Percentiles rank a stretch among this genome's conserved stretches.
phyloP scores from a whole-genome alignment of 2,797 vertebrate genomes.

The Dryobates pubescens region DNA sequence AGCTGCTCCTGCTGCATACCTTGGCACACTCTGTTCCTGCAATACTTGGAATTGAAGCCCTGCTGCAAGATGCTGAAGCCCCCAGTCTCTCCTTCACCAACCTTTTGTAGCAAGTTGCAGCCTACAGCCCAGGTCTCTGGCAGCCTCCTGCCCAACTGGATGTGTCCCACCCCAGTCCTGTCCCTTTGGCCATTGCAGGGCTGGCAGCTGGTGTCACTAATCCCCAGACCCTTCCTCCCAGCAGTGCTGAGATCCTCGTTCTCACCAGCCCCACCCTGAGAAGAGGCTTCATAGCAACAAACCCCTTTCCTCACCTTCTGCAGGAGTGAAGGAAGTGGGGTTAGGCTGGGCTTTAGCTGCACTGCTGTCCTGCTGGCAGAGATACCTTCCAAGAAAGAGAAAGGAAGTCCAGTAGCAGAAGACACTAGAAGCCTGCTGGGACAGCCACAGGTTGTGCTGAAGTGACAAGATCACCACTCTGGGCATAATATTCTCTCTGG shows the following conservation, averaged over 20 bases:
- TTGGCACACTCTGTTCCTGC: not conserved
- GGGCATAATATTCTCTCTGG: not conserved
- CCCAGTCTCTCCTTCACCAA: rapidly evolving
- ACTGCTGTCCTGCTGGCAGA: rapidly evolving
- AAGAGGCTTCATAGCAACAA: not conserved
- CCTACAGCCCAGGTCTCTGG: no score
- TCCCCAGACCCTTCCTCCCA: not conserved
- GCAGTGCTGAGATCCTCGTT: not conserved
- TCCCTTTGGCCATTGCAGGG: rapidly evolving
- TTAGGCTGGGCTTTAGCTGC: not conserved
- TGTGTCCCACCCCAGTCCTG: rapidly evolving
- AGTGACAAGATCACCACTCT: not conserved
- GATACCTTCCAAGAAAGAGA: not conserved
- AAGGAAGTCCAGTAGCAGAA: not conserved
- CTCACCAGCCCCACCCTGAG: not conserved
- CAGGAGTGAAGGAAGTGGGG: not conserved
- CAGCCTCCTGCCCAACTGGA: rapidly evolving
- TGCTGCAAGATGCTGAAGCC: rapidly evolving
- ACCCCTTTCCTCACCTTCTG: not conserved
- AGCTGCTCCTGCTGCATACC: not conserved
- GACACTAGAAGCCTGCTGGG: not conserved
- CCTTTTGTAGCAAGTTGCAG: rapidly evolving
- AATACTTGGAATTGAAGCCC: not conserved
- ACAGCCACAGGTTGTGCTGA: not conserved
- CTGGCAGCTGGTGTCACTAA: no score